A percentile compares a stretch with the other conserved stretches of the same genome.
Conservation (phyloP, 2,888 invertebrate genomes). For the Clusia tigrina region DNA sequence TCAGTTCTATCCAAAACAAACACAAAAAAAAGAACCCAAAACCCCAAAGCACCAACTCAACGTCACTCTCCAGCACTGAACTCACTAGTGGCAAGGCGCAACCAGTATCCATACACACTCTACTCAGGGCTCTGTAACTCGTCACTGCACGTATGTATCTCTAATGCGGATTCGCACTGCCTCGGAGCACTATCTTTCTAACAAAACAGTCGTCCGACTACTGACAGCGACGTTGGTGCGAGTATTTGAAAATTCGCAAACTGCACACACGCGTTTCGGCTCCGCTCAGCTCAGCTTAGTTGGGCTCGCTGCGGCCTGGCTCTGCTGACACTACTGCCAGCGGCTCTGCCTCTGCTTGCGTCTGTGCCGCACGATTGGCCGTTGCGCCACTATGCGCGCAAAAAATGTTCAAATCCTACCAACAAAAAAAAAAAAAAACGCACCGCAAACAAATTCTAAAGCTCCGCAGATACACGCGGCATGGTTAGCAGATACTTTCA, state of each 20-base stretch:
- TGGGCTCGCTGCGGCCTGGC: background rate
- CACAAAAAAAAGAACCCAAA: background rate
- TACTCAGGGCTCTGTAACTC: background rate
- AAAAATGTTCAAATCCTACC: background rate
- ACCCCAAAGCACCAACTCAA: background rate
- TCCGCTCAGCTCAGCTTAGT: background rate
- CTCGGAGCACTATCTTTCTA: conserved; percentile 19
- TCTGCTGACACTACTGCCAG: background rate
- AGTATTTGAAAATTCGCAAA: conserved; percentile 30
- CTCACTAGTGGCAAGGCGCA: too few species aligned
- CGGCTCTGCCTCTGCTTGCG: background rate
- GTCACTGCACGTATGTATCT: conserved; percentile 1
- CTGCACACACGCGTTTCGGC: conserved; percentile 18
- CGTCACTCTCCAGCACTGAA: background rate
- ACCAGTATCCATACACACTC: background rate
- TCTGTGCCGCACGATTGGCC: background rate
- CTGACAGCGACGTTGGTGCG: conserved; percentile 30
- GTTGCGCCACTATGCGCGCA: background rate
- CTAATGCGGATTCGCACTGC: background rate
- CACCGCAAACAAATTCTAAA: conserved; percentile 8
- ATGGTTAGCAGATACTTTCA: background rate
- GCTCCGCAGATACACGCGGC: conserved; percentile 5
- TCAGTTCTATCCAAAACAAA: background rate
- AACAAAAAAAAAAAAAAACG: background rate
- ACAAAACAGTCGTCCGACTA: conserved; percentile 31